These are phyloP conservation scores for Meda fulgida DNA, from an alignment of 2,797 vertebrate genomes.

Conservation along the genomic window DNA sequence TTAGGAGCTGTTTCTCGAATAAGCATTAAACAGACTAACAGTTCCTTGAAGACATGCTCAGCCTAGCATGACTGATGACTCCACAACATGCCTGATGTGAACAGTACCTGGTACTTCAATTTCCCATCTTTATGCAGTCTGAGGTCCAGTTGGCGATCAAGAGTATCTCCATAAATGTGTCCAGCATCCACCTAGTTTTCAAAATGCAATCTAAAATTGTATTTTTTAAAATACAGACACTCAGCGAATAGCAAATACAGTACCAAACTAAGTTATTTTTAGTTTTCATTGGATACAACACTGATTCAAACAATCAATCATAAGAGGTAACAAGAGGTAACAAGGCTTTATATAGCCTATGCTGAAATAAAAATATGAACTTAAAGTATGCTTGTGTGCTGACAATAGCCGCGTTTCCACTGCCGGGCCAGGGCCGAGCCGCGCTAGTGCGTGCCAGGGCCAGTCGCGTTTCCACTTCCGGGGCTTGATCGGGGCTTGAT, in stretches of 20 bases:
- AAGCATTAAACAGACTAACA: background rate
- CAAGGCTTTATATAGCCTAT: background rate
- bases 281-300: background rate
- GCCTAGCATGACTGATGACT: background rate
- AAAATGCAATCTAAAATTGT: conserved; percentile 2
- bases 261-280: background rate
- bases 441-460: too few species aligned
- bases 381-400: background rate
- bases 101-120: conserved; percentile 90
- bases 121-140: conserved; percentile 90
- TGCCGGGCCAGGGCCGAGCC: too few species aligned
- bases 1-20: background rate
- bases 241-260: background rate
- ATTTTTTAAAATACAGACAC: background rate
- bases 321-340: background rate
- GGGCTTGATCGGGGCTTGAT: too few species aligned
- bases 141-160: conserved; percentile 85
- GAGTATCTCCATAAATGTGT: conserved; percentile 88
- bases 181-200: conserved; percentile 86
- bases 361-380: background rate
- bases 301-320: background rate
- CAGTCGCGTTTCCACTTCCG: too few species aligned
- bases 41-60: background rate
- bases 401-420: too few species aligned
- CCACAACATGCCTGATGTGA: conserved; percentile 9